Base-by-base conservation (phyloP, 2,888 invertebrate species). In the Clitarchus hookeri region DNA sequence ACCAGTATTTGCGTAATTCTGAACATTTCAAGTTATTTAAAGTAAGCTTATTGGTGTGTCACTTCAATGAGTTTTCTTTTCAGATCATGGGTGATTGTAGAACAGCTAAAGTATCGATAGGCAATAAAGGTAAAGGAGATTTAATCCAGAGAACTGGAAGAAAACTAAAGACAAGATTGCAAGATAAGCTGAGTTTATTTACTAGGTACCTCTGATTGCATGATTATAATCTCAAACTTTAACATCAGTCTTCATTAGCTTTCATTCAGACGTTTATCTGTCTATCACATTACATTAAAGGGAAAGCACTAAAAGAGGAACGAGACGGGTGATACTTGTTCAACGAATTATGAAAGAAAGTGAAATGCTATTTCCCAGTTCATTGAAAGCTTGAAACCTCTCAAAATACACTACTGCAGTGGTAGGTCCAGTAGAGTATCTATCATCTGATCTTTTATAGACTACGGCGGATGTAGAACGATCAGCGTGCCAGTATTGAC, bases 291-390 rank as follows among this genome's bases (percentile, higher is more conserved):
- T 79, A 79, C 79, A 79, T 79, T 19, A 79, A 79, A n/a, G 25
- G 13, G 12, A n/a, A 79, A 79, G 79, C 79, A 79, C 79, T 79
- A 13, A 79, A 19, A n/a, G 13, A 79, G 79, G 23, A 79, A 27
- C 79, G 79, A 79, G 23, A n/a, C 4, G 11, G 25, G 25, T 79
- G 0, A 79, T 79, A 79, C 25, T 79, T 0, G 79, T 12, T 79
- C 0, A 19, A 25, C 4, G 79, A 79, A 1, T 19, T n/a, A 79
- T 19, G 79, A 79, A n/a, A n/a, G 13, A 79, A 23, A n/a, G 25
- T n/a, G 79, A 79, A 25, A 79, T 25, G 79, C 79, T 79, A 11
- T n/a, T 79, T 79, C 25, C 79, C 79, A 79, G 79, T 79, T 79
- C 79, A 79, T n/a, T 79, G 79, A 79, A 79, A 12, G n/a, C 79